Percentiles rank a stretch among this genome's conserved stretches.
Evolutionary conservation across 2,888 invertebrate species (phyloP).

Genomic region (Coelopa pilipes): DNA sequence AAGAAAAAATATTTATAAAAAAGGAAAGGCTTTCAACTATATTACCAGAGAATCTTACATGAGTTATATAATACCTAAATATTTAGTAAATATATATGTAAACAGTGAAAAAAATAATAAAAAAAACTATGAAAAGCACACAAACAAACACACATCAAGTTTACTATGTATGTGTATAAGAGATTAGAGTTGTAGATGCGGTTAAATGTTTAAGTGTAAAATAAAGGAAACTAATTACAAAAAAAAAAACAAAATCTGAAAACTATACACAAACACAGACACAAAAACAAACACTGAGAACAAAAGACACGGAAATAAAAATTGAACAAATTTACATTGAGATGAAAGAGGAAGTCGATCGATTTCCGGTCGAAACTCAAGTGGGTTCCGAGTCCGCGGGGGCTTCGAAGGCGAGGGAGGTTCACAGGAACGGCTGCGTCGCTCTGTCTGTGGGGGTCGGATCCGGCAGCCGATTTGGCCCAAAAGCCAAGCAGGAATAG

Average conservation of each 20-base stretch:
- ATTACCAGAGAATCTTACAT: background rate
- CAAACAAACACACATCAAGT: conserved; percentile 22
- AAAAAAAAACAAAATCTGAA: conserved; percentile 17
- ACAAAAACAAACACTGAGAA: conserved; percentile 2
- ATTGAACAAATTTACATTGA: background rate
- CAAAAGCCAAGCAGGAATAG: too few relatives aligned
- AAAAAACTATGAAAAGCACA: conserved; percentile 21
- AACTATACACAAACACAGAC: conserved; percentile 15
- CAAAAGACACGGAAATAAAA: background rate
- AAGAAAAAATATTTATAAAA: background rate
- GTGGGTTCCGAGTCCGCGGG: too few relatives aligned
- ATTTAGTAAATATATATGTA: background rate
- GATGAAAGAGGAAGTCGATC: too few relatives aligned
- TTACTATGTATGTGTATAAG: conserved; percentile 12
- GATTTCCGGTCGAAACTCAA: too few relatives aligned
- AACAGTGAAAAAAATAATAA: background rate
- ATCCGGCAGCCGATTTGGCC: too few relatives aligned
- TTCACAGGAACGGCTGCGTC: too few relatives aligned
- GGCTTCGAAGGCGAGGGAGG: too few relatives aligned
- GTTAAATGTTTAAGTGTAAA: conserved; percentile 34
- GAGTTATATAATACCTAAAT: background rate
- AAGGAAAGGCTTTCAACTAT: background rate
- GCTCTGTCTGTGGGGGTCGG: too few relatives aligned
- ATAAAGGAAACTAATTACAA: conserved; percentile 18
- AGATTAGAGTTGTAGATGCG: background rate